These are phyloP conservation scores for Collichthys lucidus DNA, from an alignment of 2,113 vertebrate species.

Conservation along the genomic window DNA sequence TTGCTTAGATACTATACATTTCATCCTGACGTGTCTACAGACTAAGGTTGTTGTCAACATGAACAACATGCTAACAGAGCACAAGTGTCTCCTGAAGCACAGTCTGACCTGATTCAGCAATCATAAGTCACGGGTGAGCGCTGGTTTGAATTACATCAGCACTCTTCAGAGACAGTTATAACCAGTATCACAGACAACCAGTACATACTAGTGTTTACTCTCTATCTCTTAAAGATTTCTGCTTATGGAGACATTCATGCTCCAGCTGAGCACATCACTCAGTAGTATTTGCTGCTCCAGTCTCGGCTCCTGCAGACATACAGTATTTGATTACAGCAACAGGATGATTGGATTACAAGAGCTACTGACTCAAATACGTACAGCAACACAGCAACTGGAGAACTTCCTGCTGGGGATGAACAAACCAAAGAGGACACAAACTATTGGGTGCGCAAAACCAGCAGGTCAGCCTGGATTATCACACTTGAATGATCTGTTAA, in stretches of 20 bases:
- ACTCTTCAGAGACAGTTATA: not conserved
- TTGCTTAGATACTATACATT: too few relatives aligned
- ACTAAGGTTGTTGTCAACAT: conserved; percentile 14
- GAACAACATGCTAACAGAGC: not conserved
- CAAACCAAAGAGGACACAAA: conserved; percentile 7
- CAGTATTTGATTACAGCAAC: conserved; percentile 76
- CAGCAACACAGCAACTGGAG: conserved; percentile 59
- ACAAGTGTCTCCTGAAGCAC: not conserved
- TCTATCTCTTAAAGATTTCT: conserved; percentile 32
- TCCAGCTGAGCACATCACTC: conserved; percentile 81
- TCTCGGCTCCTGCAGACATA: conserved; percentile 58
- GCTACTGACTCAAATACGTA: conserved; percentile 65
- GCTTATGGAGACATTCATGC: conserved; percentile 42
- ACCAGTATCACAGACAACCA: not conserved
- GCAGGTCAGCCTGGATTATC: conserved; percentile 2
- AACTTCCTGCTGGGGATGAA: conserved; percentile 57
- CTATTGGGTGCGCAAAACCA: conserved; percentile 5
- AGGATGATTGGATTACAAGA: conserved; percentile 76
- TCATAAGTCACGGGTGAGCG: not conserved
- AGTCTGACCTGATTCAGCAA: not conserved
- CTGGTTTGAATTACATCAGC: not conserved
- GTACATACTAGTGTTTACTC: conserved; percentile 6
- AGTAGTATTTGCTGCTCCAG: conserved; percentile 31
- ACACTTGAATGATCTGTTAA: not conserved
- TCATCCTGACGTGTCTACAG: not conserved